These are phyloP conservation scores for Watsonalla binaria DNA, from an alignment of 2,888 invertebrate genomes.

Conservation along the genomic window DNA sequence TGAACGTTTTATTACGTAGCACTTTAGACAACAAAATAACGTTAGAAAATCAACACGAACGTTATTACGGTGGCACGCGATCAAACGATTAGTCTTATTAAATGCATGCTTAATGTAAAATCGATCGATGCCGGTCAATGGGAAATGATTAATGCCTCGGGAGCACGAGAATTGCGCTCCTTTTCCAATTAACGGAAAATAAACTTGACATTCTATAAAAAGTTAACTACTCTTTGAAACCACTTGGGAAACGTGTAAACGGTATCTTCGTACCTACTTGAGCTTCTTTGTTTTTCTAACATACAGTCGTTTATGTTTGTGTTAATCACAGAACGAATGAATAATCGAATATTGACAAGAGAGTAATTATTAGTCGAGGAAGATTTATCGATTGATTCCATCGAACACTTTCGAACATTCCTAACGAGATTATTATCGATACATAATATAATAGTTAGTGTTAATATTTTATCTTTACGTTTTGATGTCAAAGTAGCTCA, in stretches of 20 bases:
- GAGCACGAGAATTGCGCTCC: slow-evolving; percentile 20
- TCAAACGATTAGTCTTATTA: slow-evolving; percentile 58
- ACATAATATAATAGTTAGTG: too few species aligned
- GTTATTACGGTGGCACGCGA: slow-evolving; percentile 51
- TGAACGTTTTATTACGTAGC: slow-evolving; percentile 10
- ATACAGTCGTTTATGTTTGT: too few species aligned
- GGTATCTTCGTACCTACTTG: too few species aligned
- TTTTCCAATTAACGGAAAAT: neutral
- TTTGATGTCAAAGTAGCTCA: too few species aligned
- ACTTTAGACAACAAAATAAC: slow-evolving; percentile 26
- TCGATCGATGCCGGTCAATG: slow-evolving; percentile 55
- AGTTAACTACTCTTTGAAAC: neutral
- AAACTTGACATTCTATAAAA: neutral
- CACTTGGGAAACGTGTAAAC: neutral
- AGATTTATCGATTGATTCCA: too few species aligned
- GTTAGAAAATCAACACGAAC: slow-evolving; percentile 36
- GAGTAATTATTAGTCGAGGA: too few species aligned
- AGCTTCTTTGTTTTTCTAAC: too few species aligned
- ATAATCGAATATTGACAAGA: too few species aligned
- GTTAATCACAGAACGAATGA: too few species aligned
- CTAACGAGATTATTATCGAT: too few species aligned
- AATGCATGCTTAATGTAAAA: slow-evolving; percentile 57
- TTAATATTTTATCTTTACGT: too few species aligned
- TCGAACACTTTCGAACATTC: too few species aligned
- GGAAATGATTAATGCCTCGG: slow-evolving; percentile 43